Base-by-base conservation (phyloP, 2,113 vertebrate genomes). In the Craseonycteris thonglongyai region DNA sequence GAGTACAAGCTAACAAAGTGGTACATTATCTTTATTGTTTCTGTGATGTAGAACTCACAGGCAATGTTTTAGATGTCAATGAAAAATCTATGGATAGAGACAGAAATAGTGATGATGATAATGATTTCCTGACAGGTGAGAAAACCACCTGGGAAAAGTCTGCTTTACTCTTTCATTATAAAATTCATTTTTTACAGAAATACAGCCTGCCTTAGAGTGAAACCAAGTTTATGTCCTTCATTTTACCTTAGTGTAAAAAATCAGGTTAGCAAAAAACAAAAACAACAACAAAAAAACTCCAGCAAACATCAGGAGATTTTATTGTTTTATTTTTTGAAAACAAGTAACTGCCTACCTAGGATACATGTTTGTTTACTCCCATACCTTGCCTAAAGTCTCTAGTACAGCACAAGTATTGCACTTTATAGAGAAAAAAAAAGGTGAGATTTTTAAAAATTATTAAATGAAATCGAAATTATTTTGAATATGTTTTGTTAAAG, bases 131-230 rank as follows among this genome's bases (percentile, higher is more conserved):
- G 94, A 93, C 90, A 87, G 75, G 83, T 78, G 15, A 92, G 68
- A 80, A 96, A 97, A 83, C 61, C 96, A 96, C 94, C 61, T 66
- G 94, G 86, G 94, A 94, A 81, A 92, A 78, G 38, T 90, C 72
- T 59, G 59, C 83, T 92, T 96, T 92, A 82, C 40, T 90, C 28
- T 96, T 97, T 96, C 76, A 96, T 96, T 92, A 91, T 88, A 81
- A 95, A 93, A 94, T 93, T 96, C 47, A 95, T 95, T 84, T 97
- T 97, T 95, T 94, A 42, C 69, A 87, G 94, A 90, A 97, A 94
- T 92, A 88, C 22, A 94, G 35, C 33, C 68, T 89, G 35, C 21
- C 68, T 91, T 71, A 75, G 18, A 63, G 59, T 75, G 33, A 96
- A 88, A 92, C 7, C 5, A 38, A 33, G 9, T 92, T 85, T 79